A percentile compares a stretch with the other conserved stretches of the same genome.
Evolutionary conservation across 1,140 invertebrate species (phyloP).

Genomic region (Ostrea denselamellosa): DNA sequence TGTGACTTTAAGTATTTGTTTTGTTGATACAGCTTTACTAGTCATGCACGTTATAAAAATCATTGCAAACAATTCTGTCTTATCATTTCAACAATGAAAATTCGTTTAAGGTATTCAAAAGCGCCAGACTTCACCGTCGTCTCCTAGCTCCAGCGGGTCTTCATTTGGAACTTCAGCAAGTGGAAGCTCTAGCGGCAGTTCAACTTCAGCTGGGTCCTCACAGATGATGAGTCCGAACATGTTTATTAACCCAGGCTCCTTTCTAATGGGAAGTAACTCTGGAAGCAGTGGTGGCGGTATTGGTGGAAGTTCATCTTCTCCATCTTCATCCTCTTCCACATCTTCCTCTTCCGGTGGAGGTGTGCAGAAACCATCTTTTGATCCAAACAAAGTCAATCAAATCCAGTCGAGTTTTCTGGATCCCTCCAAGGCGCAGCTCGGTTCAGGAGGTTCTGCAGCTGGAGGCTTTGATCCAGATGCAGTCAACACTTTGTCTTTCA

Average conservation of each 20-base stretch:
- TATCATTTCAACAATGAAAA: neutral
- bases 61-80: no score
- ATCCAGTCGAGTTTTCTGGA: slow-evolving; percentile 41
- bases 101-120: neutral
- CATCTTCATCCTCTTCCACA: neutral
- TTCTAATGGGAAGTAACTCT: slow-evolving; percentile 24
- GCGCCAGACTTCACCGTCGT: neutral
- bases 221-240: slow-evolving; percentile 40
- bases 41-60: no score
- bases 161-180: neutral
- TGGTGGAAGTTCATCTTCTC: neutral
- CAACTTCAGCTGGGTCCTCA: neutral
- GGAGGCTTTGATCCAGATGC: slow-evolving; percentile 46
- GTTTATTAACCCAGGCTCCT: slow-evolving; percentile 14
- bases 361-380: slow-evolving; percentile 16
- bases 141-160: neutral
- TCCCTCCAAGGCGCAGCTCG: slow-evolving; percentile 42
- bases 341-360: slow-evolving; percentile 14
- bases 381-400: slow-evolving; percentile 50
- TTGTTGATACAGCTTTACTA: neutral
- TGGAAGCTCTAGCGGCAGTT: slow-evolving; percentile 24
- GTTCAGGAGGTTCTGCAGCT: slow-evolving; percentile 1
- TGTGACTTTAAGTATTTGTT: no score
- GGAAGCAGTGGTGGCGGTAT: slow-evolving; percentile 35
- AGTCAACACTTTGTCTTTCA: slow-evolving; percentile 41